Base-by-base conservation (phyloP, 2,797 vertebrate genomes). In the Clangula hyemalis region DNA sequence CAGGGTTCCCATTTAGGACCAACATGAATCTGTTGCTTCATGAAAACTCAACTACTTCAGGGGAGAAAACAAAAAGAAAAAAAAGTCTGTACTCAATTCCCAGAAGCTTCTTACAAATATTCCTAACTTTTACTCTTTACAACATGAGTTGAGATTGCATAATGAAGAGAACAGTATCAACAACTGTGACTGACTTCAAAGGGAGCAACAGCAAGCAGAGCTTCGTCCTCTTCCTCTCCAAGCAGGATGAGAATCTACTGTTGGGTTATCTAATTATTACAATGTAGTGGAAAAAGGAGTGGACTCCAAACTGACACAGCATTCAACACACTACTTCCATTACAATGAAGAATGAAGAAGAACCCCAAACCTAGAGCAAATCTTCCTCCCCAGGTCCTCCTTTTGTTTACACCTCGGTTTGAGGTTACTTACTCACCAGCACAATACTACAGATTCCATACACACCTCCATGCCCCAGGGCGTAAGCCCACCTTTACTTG, bases 311-410 rank as follows among this genome's bases (percentile, higher is more conserved):
- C 73, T 22, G 2, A 30, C 58, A 66, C 16, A 70, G 45, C 43
- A 60, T n/a, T 83, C 75, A 89, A 13, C 1, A 0, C 21, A 64
- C 41, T 43, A 79, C 38, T 89, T 93, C 64, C 60, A 82, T 81
- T 54, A 84, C 0, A 93, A 19, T 1, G 1, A 86, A 93, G 86
- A 85, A 87, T 6, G 22, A 92, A 92, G 89, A 94, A 71, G 24
- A 94, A 74, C n/a, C 53, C 77, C 47, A 90, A 87, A 91, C 20
- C 43, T 39, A 71, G n/a, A 87, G 74, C 34, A 80, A 74, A 91
- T 39, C 75, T 80, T 51, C 34, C 38, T 85, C n/a, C 34, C 27
- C 58, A 77, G 10, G 11, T 81, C 51, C 57, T 93, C 49, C 36
- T 76, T 90, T 83, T 71, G 45, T 87, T 87, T 89, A 83, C 4